Evolutionary conservation across 2,888 invertebrate genomes (phyloP).

Genomic region (Yponomeuta plumbellus): DNA sequence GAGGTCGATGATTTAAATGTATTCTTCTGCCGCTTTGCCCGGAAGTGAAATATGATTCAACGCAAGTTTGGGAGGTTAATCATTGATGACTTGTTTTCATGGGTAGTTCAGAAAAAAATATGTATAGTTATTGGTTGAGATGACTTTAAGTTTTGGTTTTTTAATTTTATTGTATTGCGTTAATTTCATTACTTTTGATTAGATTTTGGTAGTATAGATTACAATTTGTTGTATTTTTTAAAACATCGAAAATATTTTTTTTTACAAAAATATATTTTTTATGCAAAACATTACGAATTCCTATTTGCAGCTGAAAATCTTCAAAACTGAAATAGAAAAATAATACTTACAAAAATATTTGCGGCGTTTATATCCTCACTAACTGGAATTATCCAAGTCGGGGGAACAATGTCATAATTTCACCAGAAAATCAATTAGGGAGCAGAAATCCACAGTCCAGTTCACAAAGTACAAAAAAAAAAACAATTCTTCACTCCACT

Average conservation of each 20-base stretch:
- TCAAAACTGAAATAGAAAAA: conserved; percentile 21
- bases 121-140: too few species aligned
- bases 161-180: too few species aligned
- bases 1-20: not conserved
- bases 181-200: too few species aligned
- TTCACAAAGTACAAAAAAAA: conserved; percentile 49
- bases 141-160: too few species aligned
- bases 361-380: conserved; percentile 63
- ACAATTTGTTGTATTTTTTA: too few species aligned
- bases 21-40: not conserved
- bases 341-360: conserved; percentile 74
- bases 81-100: too few species aligned
- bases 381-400: conserved; percentile 71
- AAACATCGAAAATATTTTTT: not conserved
- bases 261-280: not conserved
- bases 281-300: too few species aligned
- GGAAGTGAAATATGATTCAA: not conserved
- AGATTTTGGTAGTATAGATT: too few species aligned
- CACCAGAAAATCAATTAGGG: conserved; percentile 43
- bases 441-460: conserved; percentile 42
- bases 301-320: not conserved
- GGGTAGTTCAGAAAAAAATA: too few species aligned
- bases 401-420: conserved; percentile 64
- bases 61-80: not conserved
- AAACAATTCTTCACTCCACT: conserved; percentile 66